Evolutionary conservation across 2,888 invertebrate genomes (phyloP), one percentile per base, ranked within the genome.

Genomic region (Caenorhabditis angaria): DNA sequence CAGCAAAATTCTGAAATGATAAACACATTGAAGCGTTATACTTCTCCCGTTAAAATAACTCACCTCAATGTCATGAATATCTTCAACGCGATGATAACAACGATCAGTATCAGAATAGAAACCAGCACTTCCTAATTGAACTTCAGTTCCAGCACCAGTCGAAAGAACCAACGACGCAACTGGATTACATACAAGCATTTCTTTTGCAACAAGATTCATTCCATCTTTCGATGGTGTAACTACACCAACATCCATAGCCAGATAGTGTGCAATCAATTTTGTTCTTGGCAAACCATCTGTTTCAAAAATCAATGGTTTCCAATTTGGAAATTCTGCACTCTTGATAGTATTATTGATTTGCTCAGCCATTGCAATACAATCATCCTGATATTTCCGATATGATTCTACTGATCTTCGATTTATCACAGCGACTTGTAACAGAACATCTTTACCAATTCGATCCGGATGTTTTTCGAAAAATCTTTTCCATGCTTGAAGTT

Each of bases 221-320:
- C 84, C 84, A 51, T 82, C 82, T 61, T 82, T 84, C n/a, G 78
- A 66, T 8, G 85, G 85, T 1, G 85, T 84, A 5, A 85, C 84
- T 0, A 85, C 83, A 25, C 85, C 85, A 55, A 85, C 78, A 62
- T 85, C 85, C 83, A 84, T 83, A 0, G 85, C 85, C 48, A 85
- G 69, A 56, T 83, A 85, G 47, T 82, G 85, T 20, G 82, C 82
- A 29, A 84, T 77, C 18, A 85, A 62, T 8, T 75, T 62, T 0
- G 79, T 61, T 58, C 84, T 70, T 1, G 80, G 75, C 8, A 84
- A 75, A 47, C 84, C 84, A 41, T 83, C 82, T 1, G 80, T 85
- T 51, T 78, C 73, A 70, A 85, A 84, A n/a, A 76, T 74, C 8
- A 84, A 35, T 12, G 84, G 81, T 28, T 75, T 79, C 84, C 84